phyloP scores from a whole-genome alignment of 2,113 vertebrate genomes.

The Cyanoramphus novaezelandiae region DNA sequence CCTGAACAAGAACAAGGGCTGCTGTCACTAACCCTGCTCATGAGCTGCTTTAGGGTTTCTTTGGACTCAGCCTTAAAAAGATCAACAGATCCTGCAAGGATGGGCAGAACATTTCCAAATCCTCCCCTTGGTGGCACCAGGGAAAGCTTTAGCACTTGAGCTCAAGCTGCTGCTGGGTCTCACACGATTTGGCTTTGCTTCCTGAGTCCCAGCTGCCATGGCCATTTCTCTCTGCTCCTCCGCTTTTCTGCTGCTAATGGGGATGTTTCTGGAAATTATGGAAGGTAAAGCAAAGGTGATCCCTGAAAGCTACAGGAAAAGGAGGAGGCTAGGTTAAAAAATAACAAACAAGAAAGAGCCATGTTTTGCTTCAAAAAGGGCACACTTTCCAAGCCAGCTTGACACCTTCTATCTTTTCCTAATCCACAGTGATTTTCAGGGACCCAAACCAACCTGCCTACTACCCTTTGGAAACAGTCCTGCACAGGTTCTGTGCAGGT shows the following conservation, averaged over 20 bases:
- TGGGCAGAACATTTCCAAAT: neutral
- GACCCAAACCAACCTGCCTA: neutral
- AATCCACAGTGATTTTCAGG: fast-evolving
- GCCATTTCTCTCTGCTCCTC: neutral
- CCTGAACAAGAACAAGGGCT: slow-evolving; percentile 3
- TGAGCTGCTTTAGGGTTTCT: neutral
- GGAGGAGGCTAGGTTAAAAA: neutral
- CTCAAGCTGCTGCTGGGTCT: neutral
- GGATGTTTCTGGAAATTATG: neutral
- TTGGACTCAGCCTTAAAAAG: neutral
- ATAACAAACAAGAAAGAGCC: neutral
- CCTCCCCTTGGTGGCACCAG: neutral
- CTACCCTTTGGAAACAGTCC: neutral
- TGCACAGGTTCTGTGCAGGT: neutral
- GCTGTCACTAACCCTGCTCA: neutral
- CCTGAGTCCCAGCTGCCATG: neutral
- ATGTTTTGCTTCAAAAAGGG: neutral
- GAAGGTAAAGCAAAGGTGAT: neutral
- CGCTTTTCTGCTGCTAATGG: neutral
- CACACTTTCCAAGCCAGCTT: neutral
- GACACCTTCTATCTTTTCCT: neutral
- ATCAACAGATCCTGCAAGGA: neutral
- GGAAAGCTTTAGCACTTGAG: neutral
- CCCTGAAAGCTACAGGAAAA: neutral
- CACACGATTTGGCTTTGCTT: neutral